Evolutionary conservation across 2,797 vertebrate species (phyloP).

Genomic region (Sebastes cheni): DNA sequence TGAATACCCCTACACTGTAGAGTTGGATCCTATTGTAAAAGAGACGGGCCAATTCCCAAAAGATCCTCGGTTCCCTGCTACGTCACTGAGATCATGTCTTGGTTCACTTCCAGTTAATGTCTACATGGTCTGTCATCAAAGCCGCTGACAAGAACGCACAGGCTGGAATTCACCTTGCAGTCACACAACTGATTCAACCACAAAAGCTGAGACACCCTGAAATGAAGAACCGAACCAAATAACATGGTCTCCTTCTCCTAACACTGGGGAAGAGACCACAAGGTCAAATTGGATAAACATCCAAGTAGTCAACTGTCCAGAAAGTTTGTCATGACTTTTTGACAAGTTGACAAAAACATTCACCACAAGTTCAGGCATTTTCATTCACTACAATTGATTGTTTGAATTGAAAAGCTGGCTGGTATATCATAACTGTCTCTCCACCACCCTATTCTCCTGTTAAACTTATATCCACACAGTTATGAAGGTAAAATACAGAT

Average conservation of each 20-base stretch:
- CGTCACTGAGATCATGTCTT: slow-evolving; percentile 4
- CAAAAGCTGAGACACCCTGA: not conserved
- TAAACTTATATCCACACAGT: not conserved
- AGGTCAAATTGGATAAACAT: not conserved
- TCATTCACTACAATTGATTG: no score
- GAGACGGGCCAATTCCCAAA: not conserved
- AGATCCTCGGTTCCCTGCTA: not conserved
- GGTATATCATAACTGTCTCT: not conserved
- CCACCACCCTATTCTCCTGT: not conserved
- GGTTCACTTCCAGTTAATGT: slow-evolving; percentile 14
- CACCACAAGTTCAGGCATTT: not conserved
- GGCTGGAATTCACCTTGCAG: not conserved
- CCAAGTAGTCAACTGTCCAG: not conserved
- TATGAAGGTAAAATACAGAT: not conserved
- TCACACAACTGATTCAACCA: not conserved
- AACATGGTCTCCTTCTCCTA: not conserved
- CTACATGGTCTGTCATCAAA: not conserved
- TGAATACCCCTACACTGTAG: not conserved
- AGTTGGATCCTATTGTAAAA: not conserved
- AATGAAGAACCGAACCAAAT: not conserved
- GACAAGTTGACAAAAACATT: not conserved
- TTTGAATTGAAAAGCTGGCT: not conserved
- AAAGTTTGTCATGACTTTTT: not conserved
- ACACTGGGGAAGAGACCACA: not conserved
- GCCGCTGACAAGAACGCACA: not conserved